Base-by-base conservation (phyloP, 2,797 vertebrate species). In the Phalanger gymnotis region DNA sequence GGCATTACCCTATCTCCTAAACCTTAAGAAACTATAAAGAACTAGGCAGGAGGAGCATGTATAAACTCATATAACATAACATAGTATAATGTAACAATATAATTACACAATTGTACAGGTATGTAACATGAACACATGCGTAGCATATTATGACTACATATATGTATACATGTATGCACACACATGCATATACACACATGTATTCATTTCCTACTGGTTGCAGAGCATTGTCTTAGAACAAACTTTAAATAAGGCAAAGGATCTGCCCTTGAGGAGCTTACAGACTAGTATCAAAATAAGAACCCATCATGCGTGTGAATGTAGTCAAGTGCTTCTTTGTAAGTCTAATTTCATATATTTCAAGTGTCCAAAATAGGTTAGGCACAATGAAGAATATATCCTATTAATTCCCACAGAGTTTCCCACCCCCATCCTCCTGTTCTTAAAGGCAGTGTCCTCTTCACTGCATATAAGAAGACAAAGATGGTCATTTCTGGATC, bases 381-480 rank as follows among this genome's bases (percentile, higher is more conserved):
- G 13, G 16, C 5, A 73, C 0, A 2, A 16, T 61, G 58, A 61
- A 58, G 30, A 54, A 61, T 40, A n/a, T 73, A 73, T 40, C n/a
- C n/a, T 34, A 73, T n/a, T 73, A 16, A n/a, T 40, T 1, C 61
- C 34, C 34, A 66, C 5, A n/a, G 34, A 66, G 31, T 19, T 30
- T 22, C 31, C 31, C 7, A 3, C 54, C 4, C 14, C 14, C 3
- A 1, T 0, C 58, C 34, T 14, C 30, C 28, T 11, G 1, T 31
- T 66, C 31, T 66, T 66, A 34, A 66, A 66, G 34, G 34, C 4
- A 5, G 13, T 66, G 1, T 66, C 61, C 4, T 66, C 34, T 66
- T n/a, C 1, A 66, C 4, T n/a, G n/a, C 14, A 19, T 19, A n/a
- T n/a, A 2, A 16, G 19, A 34, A 0, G 31, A 34, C 14, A 66